Evolutionary conservation across 2,113 vertebrate species (phyloP).

Genomic region (Eulemur macaco): DNA sequence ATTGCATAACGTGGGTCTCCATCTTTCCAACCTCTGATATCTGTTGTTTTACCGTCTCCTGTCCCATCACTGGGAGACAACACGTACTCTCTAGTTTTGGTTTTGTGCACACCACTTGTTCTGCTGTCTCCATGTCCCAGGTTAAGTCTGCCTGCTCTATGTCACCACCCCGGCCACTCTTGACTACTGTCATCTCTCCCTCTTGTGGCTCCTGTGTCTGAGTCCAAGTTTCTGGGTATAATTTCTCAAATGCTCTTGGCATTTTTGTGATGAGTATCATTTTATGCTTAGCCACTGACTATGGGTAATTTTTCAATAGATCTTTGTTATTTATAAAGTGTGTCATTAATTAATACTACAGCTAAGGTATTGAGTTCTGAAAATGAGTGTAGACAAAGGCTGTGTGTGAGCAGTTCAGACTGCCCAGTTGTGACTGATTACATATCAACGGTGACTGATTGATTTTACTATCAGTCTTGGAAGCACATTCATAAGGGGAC

Average conservation of each 20-base stretch:
- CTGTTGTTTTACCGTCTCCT: not conserved
- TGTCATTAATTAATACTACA: conserved; percentile 9
- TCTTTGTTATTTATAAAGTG: not conserved
- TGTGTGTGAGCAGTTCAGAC: not conserved
- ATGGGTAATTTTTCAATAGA: conserved; percentile 8
- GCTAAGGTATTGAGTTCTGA: not conserved
- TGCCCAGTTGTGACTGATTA: not conserved
- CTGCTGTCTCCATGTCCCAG: not conserved
- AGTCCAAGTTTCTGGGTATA: not conserved
- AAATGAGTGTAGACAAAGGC: not conserved
- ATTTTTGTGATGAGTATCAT: conserved; percentile 9
- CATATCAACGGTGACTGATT: not conserved
- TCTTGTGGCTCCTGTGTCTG: not conserved
- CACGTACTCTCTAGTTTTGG: not conserved
- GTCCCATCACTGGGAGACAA: not conserved
- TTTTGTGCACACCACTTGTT: not conserved
- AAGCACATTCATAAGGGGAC: not conserved
- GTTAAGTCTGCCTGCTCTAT: not conserved
- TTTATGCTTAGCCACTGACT: conserved; percentile 15
- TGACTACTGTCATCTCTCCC: not conserved
- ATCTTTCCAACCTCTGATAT: not conserved
- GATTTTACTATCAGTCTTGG: not conserved
- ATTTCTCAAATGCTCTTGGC: not conserved
- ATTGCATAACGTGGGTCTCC: rapidly evolving
- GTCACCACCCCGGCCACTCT: not conserved